Evolutionary conservation across 2,797 vertebrate species (phyloP).

Genomic region (Falco berigora): DNA sequence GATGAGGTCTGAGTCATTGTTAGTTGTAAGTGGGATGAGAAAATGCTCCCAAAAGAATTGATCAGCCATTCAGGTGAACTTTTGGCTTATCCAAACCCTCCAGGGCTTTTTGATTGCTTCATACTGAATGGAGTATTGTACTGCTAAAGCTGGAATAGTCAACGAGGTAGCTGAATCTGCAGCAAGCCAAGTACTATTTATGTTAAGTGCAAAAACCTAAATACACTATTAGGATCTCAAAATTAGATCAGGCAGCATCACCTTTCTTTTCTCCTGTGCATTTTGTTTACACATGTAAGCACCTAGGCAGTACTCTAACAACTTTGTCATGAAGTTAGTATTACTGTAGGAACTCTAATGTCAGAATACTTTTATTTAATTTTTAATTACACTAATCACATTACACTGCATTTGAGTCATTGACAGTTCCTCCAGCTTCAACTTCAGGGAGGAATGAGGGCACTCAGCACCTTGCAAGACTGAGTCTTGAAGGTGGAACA

Average conservation of each 20-base stretch:
- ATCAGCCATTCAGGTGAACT: not conserved
- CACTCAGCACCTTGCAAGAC: not conserved
- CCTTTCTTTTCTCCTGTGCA: not conserved
- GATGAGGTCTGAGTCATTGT: not conserved
- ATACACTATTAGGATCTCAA: not conserved
- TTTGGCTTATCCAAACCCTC: not conserved
- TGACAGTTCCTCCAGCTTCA: not conserved
- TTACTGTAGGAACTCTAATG: not conserved
- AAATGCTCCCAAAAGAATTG: not conserved
- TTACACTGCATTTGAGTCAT: not conserved
- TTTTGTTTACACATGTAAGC: not conserved
- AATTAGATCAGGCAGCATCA: not conserved
- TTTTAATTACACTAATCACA: not conserved
- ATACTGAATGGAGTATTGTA: not conserved
- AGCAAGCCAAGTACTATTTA: not conserved
- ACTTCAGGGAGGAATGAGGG: not conserved
- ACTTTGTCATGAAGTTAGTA: not conserved
- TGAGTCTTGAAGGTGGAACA: not conserved
- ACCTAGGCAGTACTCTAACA: not conserved
- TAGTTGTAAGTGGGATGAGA: not conserved
- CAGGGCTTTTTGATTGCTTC: constrained; percentile 1
- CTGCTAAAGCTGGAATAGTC: not conserved
- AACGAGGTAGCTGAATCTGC: not conserved
- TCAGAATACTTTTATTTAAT: not conserved
- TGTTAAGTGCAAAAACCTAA: not conserved